Base-by-base conservation (phyloP, 2,888 invertebrate genomes). In the Coenonympha arcania region DNA sequence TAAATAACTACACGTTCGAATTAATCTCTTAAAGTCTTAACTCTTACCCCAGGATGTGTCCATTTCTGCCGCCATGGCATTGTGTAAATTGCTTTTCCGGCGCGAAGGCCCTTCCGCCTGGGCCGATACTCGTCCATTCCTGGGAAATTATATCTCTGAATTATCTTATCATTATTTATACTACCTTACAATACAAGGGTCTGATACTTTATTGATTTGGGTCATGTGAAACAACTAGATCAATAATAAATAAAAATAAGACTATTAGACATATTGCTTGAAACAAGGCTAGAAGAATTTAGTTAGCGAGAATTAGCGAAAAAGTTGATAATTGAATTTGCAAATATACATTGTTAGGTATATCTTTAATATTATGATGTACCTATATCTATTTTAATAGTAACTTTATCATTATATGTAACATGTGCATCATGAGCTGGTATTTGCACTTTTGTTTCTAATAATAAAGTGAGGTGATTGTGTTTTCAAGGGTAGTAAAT, bases 11-110 rank as follows among this genome's bases (percentile, higher is more conserved):
- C n/a, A n/a, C n/a, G 11, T 30, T 4, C 6, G 6, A 31, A 31
- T 4, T 31, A 33, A 8, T 16, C 31, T 11, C n/a, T n/a, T n/a
- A n/a, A n/a, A n/a, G n/a, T 15, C n/a, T n/a, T 11, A 3, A 37
- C 28, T 39, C 46, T 44, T 69, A 85, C 85, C 85, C 85, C 85
- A 86, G 15, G 85, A 84, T 37, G 75, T 64, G 60, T 86, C 85
- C 71, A 83, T 78, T 57, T 86, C 85, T 51, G 81, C 73, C 33
- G 82, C 78, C 82, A 85, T 79, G 56, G 88, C 83, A 71, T 90
- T 90, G 68, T 92, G 89, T 46, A 92, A 81, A 66, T 92, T 92
- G 71, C 92, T 92, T 70, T 92, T 92, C 58, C 91, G 89, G 62
- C 92, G 86, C 50, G 90, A 89, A 13, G 92, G 92, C 50, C 92